Base-by-base conservation (phyloP, 1,140 invertebrate genomes). In the Catajapyx aquilonaris region DNA sequence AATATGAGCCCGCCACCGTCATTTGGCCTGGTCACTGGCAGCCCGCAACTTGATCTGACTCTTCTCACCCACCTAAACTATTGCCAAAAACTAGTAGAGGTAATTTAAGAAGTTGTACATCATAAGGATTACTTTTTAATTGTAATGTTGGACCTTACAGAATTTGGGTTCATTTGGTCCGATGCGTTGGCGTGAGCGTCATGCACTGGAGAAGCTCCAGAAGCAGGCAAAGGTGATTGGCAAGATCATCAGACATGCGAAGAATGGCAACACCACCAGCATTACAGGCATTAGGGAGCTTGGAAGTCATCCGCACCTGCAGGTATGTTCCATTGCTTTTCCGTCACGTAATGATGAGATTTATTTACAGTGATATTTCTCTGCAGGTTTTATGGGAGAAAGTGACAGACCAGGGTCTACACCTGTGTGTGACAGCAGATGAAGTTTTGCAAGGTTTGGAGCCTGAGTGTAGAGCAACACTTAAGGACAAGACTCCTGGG, bases 111-210 rank as follows among this genome's bases (percentile, higher is more conserved):
- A 34, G 9, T 10, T 34, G 7, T 11, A n/a, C 21, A n/a, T 18
- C 30, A 15, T 3, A 38, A 15, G 10, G 41, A 39, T 21, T 45
- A 13, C 5, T 20, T 35, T 15, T 40, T 10, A 36, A 25, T 31
- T 37, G 7, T 13, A 17, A 10, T 32, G n/a, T 2, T 30, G 15
- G 9, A 15, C 21, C 19, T 48, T 50, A 9, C 47, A 62, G 60
- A 56, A 57, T 42, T 43, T 65, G n/a, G 62, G 61, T 15, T 56
- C 53, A n/a, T 65, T 56, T 52, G 62, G 62, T n/a, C 62, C 62
- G 4, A 43, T 65, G 40, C 61, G 59, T 43, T 55, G 53, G 37
- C 51, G 54, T 33, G 62, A 65, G 45, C 53, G 52, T 18, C 54
- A 57, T 40, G 52, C 61, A 13, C 40, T 65, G 34, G 52, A 56